Base-by-base conservation (phyloP, 2,888 invertebrate genomes). In the Brachylomia viminalis region DNA sequence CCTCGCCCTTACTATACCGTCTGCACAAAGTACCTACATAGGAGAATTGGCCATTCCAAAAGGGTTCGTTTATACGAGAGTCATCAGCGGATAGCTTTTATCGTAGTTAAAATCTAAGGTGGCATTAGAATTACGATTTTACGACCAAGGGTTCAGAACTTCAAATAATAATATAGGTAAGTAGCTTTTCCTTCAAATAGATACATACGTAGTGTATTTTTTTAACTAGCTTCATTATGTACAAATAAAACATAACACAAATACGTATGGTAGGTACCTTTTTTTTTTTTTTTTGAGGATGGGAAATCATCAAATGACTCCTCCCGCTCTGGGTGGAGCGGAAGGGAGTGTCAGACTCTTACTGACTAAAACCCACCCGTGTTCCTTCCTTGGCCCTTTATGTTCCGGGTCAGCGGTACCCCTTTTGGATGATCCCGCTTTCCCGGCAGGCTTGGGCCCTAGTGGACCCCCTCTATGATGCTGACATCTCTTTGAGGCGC, bases 51-150 rank as follows among this genome's bases (percentile, higher is more conserved):
- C 90, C 87, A 90, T 92, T 91, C 86, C 66, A 77, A 90, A 93
- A 92, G 92, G 92, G 93, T 91, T 90, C 88, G 90, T 92, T 92
- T 94, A 93, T 91, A 89, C 89, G 86, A 87, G 89, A 87, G 83
- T 58, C 72, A 82, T 83, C 83, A 79, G 85, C 88, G 84, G 82
- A 87, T 86, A 81, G 88, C 80, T 83, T 90, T 90, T 92, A 91
- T 89, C 83, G 89, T 87, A 70, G 77, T 90, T 90, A 88, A 90
- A 90, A 89, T 88, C 87, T 89, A 86, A 91, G 88, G 90, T 92
- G 87, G 90, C 84, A 90, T 92, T 92, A 91, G 89, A 92, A 92
- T 93, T 92, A 94, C 91, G 90, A 10, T 54, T 80, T 82, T 82
- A 80, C 33, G 89, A 90, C 85, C 85, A 85, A 90, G 90, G 91